These are phyloP conservation scores for Melieria picta DNA, from an alignment of 2,888 invertebrate genomes.

Conservation along the genomic window DNA sequence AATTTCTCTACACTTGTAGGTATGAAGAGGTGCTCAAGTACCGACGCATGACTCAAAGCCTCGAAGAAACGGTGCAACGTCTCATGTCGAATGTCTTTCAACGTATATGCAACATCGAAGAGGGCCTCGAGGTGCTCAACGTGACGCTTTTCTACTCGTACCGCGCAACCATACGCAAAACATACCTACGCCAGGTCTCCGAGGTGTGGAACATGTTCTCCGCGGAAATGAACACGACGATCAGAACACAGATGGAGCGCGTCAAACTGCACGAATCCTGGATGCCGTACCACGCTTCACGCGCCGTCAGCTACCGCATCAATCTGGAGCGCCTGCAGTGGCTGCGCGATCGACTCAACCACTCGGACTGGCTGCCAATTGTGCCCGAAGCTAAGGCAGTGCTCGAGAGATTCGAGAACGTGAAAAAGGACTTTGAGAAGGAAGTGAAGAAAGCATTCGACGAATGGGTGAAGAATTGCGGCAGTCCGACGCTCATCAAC, in stretches of 20 bases:
- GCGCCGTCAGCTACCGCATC: conserved; percentile 74
- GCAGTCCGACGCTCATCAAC: conserved; percentile 69
- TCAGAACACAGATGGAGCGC: conserved; percentile 74
- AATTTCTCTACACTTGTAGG: conserved; percentile 33
- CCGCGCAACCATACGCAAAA: conserved; percentile 75
- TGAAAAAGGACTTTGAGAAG: conserved; percentile 57
- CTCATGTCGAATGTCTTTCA: conserved; percentile 82
- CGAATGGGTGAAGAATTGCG: conserved; percentile 71
- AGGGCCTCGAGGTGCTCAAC: conserved; percentile 80
- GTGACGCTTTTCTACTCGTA: conserved; percentile 82
- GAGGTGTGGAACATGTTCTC: conserved; percentile 79
- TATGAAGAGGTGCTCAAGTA: conserved; percentile 63
- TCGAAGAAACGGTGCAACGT: conserved; percentile 84
- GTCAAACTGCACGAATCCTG: conserved; percentile 73
- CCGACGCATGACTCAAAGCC: conserved; percentile 67
- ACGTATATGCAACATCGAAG: conserved; percentile 81
- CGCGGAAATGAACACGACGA: conserved; percentile 78
- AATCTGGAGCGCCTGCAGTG: conserved; percentile 74
- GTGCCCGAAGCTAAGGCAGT: conserved; percentile 71
- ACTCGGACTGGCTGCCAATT: conserved; percentile 81
- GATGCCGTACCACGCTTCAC: conserved; percentile 78
- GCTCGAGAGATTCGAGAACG: conserved; percentile 72
- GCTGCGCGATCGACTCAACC: conserved; percentile 74
- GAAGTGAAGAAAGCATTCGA: conserved; percentile 69
- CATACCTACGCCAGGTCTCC: conserved; percentile 76